phyloP scores from a whole-genome alignment of 2,797 vertebrate genomes.

The Leptoclinus maculatus region DNA sequence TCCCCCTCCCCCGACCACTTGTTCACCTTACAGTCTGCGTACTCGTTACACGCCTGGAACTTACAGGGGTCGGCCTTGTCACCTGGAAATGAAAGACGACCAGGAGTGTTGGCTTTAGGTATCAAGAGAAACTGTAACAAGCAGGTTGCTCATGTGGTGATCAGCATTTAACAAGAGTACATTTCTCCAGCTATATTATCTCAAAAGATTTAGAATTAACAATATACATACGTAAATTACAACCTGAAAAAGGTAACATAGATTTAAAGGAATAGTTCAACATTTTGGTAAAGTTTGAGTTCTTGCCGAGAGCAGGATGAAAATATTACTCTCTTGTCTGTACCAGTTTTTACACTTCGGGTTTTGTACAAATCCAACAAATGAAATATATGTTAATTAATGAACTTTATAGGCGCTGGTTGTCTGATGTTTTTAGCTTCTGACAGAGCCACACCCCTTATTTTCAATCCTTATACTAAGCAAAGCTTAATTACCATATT shows the following conservation, averaged over 20 bases:
- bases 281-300: background rate
- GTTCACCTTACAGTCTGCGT: slow-evolving; percentile 92
- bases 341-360: background rate
- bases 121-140: background rate
- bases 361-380: background rate
- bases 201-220: background rate
- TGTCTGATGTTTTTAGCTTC: background rate
- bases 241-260: background rate
- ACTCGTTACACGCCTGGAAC: slow-evolving; percentile 97
- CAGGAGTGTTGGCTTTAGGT: background rate
- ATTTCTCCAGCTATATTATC: background rate
- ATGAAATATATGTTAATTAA: background rate
- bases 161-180: background rate
- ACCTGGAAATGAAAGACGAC: slow-evolving; percentile 79
- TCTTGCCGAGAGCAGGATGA: background rate
- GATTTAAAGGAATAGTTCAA: background rate
- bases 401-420: background rate
- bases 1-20: slow-evolving; percentile 94
- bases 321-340: background rate
- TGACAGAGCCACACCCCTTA: background rate
- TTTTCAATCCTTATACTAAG: background rate
- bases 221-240: background rate
- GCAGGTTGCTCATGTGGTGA: no score
- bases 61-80: slow-evolving; percentile 95
- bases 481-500: background rate